Percentiles rank a stretch among this genome's conserved stretches.
Conservation (phyloP, 1,140 invertebrate species). For the Plutomurus gul region DNA sequence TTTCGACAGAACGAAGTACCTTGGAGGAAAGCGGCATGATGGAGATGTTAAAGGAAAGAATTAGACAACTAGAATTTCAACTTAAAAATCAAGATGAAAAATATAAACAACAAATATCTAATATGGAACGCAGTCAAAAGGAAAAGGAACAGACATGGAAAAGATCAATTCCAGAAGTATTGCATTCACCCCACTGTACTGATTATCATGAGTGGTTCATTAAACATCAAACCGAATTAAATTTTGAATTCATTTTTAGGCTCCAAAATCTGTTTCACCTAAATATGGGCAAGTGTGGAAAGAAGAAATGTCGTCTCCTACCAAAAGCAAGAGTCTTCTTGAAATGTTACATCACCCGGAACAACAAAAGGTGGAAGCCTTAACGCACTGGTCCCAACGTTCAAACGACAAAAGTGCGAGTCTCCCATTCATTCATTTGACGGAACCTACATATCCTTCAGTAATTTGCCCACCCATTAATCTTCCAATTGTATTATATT, state of each 20-base stretch:
- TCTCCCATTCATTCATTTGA: slow-evolving; percentile 40
- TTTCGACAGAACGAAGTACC: slow-evolving; percentile 29
- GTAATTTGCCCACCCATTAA: neutral
- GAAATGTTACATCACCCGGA: slow-evolving; percentile 32
- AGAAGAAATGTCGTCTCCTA: slow-evolving; percentile 24
- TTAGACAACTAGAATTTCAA: slow-evolving; percentile 38
- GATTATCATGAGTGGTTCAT: no score
- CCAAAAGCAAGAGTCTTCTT: slow-evolving; percentile 32
- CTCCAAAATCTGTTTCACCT: neutral
- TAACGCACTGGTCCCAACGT: neutral
- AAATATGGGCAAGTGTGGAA: neutral
- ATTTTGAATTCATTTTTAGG: no score
- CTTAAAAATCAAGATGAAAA: slow-evolving; percentile 38
- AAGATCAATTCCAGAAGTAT: neutral
- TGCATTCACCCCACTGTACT: neutral
- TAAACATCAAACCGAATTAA: no score
- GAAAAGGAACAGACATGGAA: slow-evolving; percentile 24
- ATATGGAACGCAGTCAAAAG: slow-evolving; percentile 27
- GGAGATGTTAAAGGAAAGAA: slow-evolving; percentile 17
- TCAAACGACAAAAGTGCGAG: slow-evolving; percentile 35
- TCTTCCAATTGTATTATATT: no score
- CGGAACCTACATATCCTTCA: neutral
- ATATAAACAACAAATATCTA: neutral
- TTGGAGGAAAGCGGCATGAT: slow-evolving; percentile 34
- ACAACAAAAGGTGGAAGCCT: neutral